Conservation (phyloP, 1,140 invertebrate species). For the Caenorhabditis elegans region DNA sequence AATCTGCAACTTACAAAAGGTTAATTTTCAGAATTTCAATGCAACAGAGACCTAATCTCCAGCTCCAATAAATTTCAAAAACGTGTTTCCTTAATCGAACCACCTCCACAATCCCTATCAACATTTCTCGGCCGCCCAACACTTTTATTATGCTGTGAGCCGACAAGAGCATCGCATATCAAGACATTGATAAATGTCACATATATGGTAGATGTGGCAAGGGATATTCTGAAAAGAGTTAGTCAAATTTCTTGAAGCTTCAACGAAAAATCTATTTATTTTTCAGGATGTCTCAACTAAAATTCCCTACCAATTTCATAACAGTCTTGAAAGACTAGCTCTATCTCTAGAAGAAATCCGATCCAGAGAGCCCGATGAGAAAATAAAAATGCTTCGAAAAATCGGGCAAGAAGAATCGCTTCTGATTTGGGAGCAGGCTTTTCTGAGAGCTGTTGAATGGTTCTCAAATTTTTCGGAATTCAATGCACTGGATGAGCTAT, state of each 20-base stretch:
- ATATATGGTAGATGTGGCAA: neutral
- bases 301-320: neutral
- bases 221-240: neutral
- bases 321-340: neutral
- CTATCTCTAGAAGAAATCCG: neutral
- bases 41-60: neutral
- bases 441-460: neutral
- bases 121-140: neutral
- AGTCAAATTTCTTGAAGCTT: neutral
- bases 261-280: neutral
- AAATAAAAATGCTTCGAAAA: neutral
- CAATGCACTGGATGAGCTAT: neutral
- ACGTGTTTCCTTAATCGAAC: neutral
- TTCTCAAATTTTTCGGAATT: neutral
- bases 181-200: neutral
- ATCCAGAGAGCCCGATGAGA: neutral
- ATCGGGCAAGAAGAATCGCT: neutral
- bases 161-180: neutral
- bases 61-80: neutral
- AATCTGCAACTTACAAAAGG: too few species aligned
- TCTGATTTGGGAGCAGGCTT: neutral
- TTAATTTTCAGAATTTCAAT: conserved; percentile 12
- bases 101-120: neutral
- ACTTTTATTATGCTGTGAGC: neutral
- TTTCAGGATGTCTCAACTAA: neutral